phyloP scores from a whole-genome alignment of 2,888 invertebrate species.

The Phalera bucephala region DNA sequence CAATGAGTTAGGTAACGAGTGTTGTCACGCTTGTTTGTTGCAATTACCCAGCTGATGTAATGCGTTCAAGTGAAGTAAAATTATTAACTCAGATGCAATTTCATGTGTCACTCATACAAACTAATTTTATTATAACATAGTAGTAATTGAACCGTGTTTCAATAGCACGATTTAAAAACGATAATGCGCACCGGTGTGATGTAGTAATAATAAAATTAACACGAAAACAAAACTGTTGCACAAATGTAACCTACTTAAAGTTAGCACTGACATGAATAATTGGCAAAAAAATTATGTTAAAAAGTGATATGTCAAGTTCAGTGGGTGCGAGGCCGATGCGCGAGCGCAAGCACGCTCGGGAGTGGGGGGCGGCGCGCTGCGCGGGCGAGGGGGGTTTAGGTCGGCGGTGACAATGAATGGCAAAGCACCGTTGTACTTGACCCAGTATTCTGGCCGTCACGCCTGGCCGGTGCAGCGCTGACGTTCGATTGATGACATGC shows the following conservation, averaged over 20 bases:
- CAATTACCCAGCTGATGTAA: conserved; percentile 67
- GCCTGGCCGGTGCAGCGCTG: conserved; percentile 52
- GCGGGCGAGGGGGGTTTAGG: conserved; percentile 30
- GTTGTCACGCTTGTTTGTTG: conserved; percentile 74
- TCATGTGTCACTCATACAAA: not conserved
- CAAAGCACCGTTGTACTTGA: conserved; percentile 82
- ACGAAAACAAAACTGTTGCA: conserved; percentile 11
- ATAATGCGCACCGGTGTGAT: too few relatives aligned
- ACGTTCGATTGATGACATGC: conserved; percentile 61
- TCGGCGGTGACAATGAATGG: conserved; percentile 74
- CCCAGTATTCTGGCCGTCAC: conserved; percentile 71
- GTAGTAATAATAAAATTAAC: not conserved
- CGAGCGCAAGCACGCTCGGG: conserved; percentile 40
- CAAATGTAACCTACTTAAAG: conserved; percentile 31
- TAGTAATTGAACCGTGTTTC: not conserved
- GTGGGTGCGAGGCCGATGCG: conserved; percentile 66
- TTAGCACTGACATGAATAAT: conserved; percentile 53
- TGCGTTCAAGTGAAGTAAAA: conserved; percentile 41
- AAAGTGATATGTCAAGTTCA: conserved; percentile 77
- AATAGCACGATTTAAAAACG: not conserved
- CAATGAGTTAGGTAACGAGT: conserved; percentile 71
- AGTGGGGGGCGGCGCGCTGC: conserved; percentile 29
- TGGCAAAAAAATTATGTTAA: conserved; percentile 61
- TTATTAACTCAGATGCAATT: conserved; percentile 18
- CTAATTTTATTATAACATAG: not conserved